phyloP scores from a whole-genome alignment of 1,140 invertebrate species.

The Acromyrmex charruanus region DNA sequence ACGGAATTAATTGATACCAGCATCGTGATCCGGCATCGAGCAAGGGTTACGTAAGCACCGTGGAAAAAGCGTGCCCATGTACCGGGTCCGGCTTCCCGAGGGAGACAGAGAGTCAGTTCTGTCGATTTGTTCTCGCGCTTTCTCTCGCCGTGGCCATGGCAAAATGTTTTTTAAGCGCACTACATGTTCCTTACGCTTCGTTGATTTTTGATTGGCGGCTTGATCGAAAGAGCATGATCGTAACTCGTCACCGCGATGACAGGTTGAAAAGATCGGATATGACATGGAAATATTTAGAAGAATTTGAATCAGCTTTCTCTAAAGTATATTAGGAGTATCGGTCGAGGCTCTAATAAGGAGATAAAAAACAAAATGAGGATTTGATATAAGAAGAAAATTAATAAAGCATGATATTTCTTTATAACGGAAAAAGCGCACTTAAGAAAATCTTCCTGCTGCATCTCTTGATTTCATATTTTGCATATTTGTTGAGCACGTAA shows the following conservation, averaged over 20 bases:
- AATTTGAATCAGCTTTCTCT: neutral
- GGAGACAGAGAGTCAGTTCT: slow-evolving; percentile 29
- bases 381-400: neutral
- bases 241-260: slow-evolving; percentile 49
- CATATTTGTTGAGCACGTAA: neutral
- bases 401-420: neutral
- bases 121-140: slow-evolving; percentile 9
- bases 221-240: slow-evolving; percentile 68
- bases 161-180: slow-evolving; percentile 76
- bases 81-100: slow-evolving; percentile 52
- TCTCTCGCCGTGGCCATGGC: neutral
- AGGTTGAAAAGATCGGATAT: slow-evolving; percentile 28
- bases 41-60: slow-evolving; percentile 81
- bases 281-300: neutral
- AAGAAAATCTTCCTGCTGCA: neutral
- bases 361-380: neutral
- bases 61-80: slow-evolving; percentile 72
- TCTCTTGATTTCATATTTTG: slow-evolving; percentile 5
- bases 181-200: slow-evolving; percentile 76
- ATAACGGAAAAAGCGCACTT: neutral
- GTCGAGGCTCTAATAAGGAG: neutral
- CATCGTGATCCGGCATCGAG: slow-evolving; percentile 82
- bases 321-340: neutral
- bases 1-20: slow-evolving; percentile 85
- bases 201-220: slow-evolving; percentile 75